Conservation (phyloP, 2,888 invertebrate genomes). For the Nezara viridula region DNA sequence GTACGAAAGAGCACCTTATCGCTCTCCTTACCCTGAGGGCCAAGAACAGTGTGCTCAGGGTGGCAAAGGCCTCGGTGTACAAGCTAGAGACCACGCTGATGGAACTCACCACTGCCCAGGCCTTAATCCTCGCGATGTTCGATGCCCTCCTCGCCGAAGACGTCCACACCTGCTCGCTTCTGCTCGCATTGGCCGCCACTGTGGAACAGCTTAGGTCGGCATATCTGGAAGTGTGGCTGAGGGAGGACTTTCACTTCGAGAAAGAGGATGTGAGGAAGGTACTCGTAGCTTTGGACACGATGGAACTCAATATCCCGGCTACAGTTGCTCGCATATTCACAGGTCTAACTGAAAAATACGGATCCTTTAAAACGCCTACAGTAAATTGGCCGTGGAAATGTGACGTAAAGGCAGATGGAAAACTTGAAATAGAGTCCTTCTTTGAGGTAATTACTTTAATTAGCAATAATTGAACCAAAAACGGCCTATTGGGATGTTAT, state of each 20-base stretch:
- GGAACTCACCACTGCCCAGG: constrained; percentile 1
- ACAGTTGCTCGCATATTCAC: background rate
- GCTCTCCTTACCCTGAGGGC: background rate
- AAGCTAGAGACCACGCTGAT: background rate
- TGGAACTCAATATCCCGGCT: background rate
- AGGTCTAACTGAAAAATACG: background rate
- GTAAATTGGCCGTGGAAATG: background rate
- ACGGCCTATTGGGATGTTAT: too few species aligned
- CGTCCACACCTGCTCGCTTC: background rate
- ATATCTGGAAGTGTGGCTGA: background rate
- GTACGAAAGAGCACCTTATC: background rate
- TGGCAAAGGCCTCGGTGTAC: background rate
- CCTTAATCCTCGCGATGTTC: background rate
- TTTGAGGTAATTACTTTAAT: background rate
- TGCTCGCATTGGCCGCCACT: background rate
- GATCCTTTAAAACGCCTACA: background rate
- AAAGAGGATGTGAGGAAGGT: background rate
- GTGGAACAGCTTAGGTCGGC: background rate
- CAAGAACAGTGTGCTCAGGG: background rate
- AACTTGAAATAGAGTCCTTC: background rate
- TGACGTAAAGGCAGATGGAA: background rate
- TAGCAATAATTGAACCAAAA: background rate
- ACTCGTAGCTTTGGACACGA: background rate
- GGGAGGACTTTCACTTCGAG: background rate
- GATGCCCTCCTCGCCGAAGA: background rate